These are phyloP conservation scores for Portunus trituberculatus DNA, from an alignment of 1,140 invertebrate genomes.

Conservation along the genomic window DNA sequence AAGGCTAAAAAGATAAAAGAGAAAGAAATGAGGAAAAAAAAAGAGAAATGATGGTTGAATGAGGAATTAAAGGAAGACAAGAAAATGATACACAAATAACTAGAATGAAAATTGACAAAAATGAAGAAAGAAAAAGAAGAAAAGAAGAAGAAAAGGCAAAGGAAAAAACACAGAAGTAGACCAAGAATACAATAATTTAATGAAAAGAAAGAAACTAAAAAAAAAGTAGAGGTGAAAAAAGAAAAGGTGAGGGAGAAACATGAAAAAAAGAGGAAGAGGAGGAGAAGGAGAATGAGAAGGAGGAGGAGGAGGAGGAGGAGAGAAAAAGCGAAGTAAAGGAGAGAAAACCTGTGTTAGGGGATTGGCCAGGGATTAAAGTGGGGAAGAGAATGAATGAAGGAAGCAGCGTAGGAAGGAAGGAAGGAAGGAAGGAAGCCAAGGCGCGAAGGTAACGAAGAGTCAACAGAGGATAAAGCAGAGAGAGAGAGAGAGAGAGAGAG, in stretches of 20 bases:
- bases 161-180: background rate
- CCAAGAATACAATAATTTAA: background rate
- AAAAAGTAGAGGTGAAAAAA: background rate
- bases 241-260: background rate
- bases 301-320: background rate
- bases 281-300: background rate
- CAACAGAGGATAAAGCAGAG: slow-evolving; percentile 1
- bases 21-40: background rate
- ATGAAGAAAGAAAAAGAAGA: background rate
- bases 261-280: background rate
- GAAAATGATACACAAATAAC: background rate
- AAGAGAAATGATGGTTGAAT: background rate
- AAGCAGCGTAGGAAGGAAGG: background rate
- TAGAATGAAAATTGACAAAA: background rate
- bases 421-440: background rate
- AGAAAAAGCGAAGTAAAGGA: background rate
- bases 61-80: background rate
- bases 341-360: background rate
- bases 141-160: background rate
- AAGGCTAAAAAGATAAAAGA: background rate
- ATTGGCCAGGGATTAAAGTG: background rate
- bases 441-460: background rate
- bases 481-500: slow-evolving; percentile 20
- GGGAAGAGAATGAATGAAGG: background rate
- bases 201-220: background rate